phyloP scores from a whole-genome alignment of 1,140 invertebrate genomes.

The Papilio helenus region DNA sequence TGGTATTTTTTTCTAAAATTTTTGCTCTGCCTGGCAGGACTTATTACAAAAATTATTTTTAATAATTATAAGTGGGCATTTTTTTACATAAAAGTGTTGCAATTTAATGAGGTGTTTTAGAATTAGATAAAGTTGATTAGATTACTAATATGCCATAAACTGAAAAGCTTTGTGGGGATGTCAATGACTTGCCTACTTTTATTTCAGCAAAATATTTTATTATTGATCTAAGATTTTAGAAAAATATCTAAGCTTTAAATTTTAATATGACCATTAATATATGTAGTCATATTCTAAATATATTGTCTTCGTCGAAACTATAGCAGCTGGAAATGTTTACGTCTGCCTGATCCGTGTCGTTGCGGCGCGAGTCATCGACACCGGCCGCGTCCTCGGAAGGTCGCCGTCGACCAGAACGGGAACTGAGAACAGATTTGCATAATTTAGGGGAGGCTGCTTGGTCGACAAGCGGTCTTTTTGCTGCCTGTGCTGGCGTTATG shows the following conservation, averaged over 20 bases:
- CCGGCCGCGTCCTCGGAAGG: slow-evolving; percentile 74
- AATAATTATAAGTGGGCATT: background rate
- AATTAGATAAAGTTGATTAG: background rate
- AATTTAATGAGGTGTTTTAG: background rate
- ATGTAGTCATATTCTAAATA: background rate
- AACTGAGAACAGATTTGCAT: slow-evolving; percentile 32
- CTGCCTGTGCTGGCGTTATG: too few relatives aligned
- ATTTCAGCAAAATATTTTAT: background rate
- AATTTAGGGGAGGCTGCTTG: too few relatives aligned
- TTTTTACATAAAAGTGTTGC: too few relatives aligned
- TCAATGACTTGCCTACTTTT: background rate
- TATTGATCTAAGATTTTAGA: too few relatives aligned
- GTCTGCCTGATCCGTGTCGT: slow-evolving; percentile 45
- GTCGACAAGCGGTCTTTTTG: too few relatives aligned
- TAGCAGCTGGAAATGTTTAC: background rate
- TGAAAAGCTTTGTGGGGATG: background rate
- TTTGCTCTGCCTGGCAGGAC: too few relatives aligned
- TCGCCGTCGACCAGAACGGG: slow-evolving; percentile 58
- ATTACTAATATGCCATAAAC: background rate
- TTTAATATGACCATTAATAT: background rate
- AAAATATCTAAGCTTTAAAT: too few relatives aligned
- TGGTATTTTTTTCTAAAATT: too few relatives aligned
- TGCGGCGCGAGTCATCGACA: slow-evolving; percentile 63
- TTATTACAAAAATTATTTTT: background rate
- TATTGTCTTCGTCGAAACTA: background rate